Evolutionary conservation across 2,888 invertebrate genomes (phyloP).

Genomic region (Parapristionchus giblindavisi): DNA sequence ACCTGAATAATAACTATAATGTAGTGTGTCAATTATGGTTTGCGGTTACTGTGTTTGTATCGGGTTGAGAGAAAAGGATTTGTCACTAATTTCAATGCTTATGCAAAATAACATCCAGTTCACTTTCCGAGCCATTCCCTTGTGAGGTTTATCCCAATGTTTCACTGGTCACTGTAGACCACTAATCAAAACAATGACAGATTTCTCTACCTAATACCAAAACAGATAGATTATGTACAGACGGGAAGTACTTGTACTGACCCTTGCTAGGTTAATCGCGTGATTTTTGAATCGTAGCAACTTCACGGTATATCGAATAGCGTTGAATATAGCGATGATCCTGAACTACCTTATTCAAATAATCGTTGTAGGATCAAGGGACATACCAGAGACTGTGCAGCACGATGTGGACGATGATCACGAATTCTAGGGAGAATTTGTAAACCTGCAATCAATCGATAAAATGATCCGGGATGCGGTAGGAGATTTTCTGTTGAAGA

Average conservation of each 20-base stretch:
- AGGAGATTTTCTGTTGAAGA: neutral
- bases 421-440: slow-evolving; percentile 58
- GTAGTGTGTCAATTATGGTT: neutral
- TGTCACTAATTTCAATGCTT: neutral
- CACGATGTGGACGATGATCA: slow-evolving; percentile 55
- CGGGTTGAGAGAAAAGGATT: no score
- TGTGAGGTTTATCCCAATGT: no score
- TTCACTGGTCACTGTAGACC: no score
- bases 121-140: no score
- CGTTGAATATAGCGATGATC: slow-evolving; percentile 59
- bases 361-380: neutral
- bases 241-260: no score
- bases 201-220: no score
- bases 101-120: no score
- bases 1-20: slow-evolving; percentile 43
- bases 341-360: neutral
- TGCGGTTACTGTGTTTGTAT: neutral
- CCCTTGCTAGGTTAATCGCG: slow-evolving; percentile 52
- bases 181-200: no score
- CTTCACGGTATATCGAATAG: slow-evolving; percentile 53
- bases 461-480: neutral
- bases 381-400: slow-evolving; percentile 54
- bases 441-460: slow-evolving; percentile 41
- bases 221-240: no score
- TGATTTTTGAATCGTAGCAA: slow-evolving; percentile 52